Evolutionary conservation across 2,888 invertebrate genomes (phyloP), one percentile per base, ranked within the genome.

Genomic region (Odontocolon sp.): DNA sequence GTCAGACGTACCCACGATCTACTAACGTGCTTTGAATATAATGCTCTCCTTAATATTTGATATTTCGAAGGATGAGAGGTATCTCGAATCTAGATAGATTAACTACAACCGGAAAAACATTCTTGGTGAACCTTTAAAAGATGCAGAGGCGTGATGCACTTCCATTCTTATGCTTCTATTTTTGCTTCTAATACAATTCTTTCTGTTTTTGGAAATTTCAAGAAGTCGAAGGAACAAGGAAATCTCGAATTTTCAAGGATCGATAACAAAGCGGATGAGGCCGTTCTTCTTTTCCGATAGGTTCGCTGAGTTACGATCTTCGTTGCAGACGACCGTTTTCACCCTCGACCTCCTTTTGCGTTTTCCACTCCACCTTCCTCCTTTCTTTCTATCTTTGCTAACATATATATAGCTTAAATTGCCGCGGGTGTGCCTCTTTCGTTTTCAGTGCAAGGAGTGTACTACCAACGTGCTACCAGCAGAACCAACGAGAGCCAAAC

Each of bases 261-360:
- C 26, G 16, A 31, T 42, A 18, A 16, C 21, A 52, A 38, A 38
- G 57, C 52, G 38, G 11, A 40, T 28, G 45, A 31, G 59, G 57
- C 56, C 61, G 69, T 57, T 42, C 70, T 70, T 64, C 40, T 61
- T 75, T 28, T 52, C 38, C 54, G 59, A 71, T 70, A 74, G 69
- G 61, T 38, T 47, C 57, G 33, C 54, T 78, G 78, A 78, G 67
- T 78, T 84, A 84, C 76, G 78, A 79, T 68, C 69, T 54, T 57
- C 77, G 81, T 82, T 82, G 80, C 75, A 72, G 77, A 82, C 73
- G 63, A 77, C 81, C 81, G 66, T 45, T 78, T 69, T 80, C 59
- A 75, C 74, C 78, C 73, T 18, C 59, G 59, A 68, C 67, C 68
- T 45, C 56, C 26, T 61, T 38, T 23, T 8, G 50, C 23, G 11